phyloP scores from a whole-genome alignment of 2,113 vertebrate genomes.

The Saimiri boliviensis region DNA sequence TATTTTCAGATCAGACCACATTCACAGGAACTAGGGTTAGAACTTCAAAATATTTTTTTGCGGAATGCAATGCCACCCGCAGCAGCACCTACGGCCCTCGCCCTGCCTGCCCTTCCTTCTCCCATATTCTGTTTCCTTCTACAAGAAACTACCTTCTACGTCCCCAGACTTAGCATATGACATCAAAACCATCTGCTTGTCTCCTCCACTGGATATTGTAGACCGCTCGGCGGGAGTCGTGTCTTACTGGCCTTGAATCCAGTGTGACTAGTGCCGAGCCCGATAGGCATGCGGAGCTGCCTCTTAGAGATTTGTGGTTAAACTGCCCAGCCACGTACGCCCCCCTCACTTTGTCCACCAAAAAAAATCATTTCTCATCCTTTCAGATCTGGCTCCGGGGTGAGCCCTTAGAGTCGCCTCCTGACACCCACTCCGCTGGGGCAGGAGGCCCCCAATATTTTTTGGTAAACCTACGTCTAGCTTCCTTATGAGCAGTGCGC shows the following conservation, averaged over 20 bases:
- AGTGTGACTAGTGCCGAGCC: fast-evolving
- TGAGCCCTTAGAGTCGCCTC: not conserved
- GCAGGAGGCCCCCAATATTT: not conserved
- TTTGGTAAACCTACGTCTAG: not conserved
- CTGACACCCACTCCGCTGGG: not conserved
- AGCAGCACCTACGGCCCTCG: not conserved
- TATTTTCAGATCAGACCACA: not conserved
- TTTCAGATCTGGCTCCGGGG: not conserved
- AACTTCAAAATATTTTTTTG: not conserved
- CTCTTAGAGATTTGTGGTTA: not conserved
- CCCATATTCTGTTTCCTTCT: not conserved
- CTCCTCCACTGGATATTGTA: fast-evolving
- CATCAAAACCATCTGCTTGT: fast-evolving
- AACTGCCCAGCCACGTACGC: not conserved
- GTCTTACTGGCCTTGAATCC: too few species aligned
- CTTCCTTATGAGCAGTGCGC: not conserved
- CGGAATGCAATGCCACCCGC: not conserved
- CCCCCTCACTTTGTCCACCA: not conserved
- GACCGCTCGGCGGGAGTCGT: fast-evolving
- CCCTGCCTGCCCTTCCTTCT: not conserved
- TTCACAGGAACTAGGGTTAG: not conserved
- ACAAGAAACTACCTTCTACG: not conserved
- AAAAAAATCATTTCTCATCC: not conserved
- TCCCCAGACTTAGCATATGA: not conserved
- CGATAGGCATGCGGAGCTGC: fast-evolving